These are phyloP conservation scores for Beroe forskalii DNA, from an alignment of 37 sponge, comb jelly and placozoan genomes.

Conservation along the genomic window DNA sequence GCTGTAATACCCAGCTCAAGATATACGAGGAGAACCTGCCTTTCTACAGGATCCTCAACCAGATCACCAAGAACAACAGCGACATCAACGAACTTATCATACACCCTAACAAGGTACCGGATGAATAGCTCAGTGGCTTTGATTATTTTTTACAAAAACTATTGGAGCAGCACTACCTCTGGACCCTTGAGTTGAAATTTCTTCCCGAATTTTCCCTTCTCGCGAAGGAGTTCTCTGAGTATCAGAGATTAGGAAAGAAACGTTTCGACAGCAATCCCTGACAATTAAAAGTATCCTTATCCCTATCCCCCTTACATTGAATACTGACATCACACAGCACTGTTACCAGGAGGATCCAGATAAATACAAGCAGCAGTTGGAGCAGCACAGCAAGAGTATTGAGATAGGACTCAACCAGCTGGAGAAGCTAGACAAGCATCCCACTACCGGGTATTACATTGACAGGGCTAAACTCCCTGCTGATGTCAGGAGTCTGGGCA, in stretches of 20 bases:
- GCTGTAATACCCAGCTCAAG: conserved; percentile 60
- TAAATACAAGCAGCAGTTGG: conserved; percentile 52
- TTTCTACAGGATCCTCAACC: conserved; percentile 51
- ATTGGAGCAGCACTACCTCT: too few relatives aligned
- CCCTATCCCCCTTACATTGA: background rate
- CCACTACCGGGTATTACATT: conserved; percentile 34
- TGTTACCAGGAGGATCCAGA: background rate
- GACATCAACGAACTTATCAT: background rate
- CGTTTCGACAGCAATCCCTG: too few relatives aligned
- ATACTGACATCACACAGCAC: too few relatives aligned
- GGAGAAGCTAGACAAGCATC: conserved; percentile 41
- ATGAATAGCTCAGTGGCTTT: too few relatives aligned
- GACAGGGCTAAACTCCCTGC: background rate
- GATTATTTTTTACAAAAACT: background rate
- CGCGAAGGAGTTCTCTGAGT: too few relatives aligned
- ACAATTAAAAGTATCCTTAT: too few relatives aligned
- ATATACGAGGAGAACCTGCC: conserved; percentile 63
- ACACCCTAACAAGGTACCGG: conserved; percentile 22
- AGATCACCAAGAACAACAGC: conserved; percentile 29
- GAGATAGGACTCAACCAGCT: conserved; percentile 53
- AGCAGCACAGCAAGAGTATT: conserved; percentile 28
- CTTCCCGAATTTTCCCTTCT: too few relatives aligned
- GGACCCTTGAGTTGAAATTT: too few relatives aligned
- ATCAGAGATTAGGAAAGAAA: too few relatives aligned
- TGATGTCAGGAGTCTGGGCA: background rate